Evolutionary conservation across 64 coral and sea anemone species (phyloP).

Genomic region (Montipora cactus): DNA sequence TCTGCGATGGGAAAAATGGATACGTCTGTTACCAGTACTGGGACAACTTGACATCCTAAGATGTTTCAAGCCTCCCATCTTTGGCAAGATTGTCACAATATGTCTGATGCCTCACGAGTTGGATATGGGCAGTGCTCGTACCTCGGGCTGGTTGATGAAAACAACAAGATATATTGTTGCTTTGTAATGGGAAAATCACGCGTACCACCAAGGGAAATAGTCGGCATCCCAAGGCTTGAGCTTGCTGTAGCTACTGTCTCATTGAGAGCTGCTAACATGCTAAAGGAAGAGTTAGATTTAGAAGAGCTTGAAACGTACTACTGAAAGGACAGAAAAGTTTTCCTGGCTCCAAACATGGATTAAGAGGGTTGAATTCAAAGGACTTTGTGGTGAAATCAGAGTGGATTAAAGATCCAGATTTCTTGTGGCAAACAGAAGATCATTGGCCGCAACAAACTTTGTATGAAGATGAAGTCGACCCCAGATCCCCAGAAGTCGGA

Average conservation of each 20-base stretch:
- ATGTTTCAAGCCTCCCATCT: too few relatives aligned
- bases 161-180: too few relatives aligned
- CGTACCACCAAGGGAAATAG: too few relatives aligned
- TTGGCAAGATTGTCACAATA: neutral
- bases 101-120: constrained; percentile 40
- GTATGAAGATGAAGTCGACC: too few relatives aligned
- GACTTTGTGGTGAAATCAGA: neutral
- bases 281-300: neutral
- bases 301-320: constrained; percentile 14
- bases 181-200: too few relatives aligned
- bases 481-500: neutral
- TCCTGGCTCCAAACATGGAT: constrained; percentile 48
- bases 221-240: too few relatives aligned
- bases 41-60: too few relatives aligned
- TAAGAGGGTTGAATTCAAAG: constrained; percentile 40
- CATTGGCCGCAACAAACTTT: neutral
- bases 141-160: neutral
- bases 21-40: neutral
- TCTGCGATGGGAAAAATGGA: constrained; percentile 58
- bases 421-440: constrained; percentile 46
- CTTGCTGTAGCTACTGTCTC: constrained; percentile 55
- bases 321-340: constrained; percentile 42
- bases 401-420: constrained; percentile 54
- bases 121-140: constrained; percentile 72
- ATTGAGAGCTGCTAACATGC: constrained; percentile 30